Conservation (phyloP, 2,888 invertebrate species). For the Ophion ellenae region DNA sequence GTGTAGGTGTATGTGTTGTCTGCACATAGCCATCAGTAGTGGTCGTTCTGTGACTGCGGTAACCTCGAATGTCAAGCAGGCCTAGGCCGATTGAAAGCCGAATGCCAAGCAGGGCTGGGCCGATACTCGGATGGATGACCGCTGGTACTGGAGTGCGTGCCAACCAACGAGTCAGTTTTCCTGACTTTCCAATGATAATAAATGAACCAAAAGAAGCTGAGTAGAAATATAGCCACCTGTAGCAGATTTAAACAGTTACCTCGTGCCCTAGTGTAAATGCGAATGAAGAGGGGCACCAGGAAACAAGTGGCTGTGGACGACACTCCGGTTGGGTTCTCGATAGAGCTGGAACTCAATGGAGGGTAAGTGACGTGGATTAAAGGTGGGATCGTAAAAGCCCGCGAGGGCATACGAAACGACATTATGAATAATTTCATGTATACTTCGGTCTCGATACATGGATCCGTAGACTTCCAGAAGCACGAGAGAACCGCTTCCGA, state of each 20-base stretch:
- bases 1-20: constrained; percentile 12
- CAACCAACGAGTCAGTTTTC: background rate
- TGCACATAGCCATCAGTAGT: background rate
- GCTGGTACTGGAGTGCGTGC: background rate
- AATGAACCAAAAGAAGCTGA: background rate
- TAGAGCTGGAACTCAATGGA: background rate
- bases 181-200: background rate
- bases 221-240: background rate
- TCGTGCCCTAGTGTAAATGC: background rate
- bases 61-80: too few relatives aligned
- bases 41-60: background rate
- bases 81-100: too few relatives aligned
- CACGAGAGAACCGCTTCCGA: constrained; percentile 18
- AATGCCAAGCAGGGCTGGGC: too few relatives aligned
- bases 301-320: background rate
- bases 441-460: background rate
- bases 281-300: background rate
- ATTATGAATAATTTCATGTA: background rate
- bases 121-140: background rate
- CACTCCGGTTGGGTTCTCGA: background rate
- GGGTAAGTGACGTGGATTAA: background rate
- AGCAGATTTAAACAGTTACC: too few relatives aligned
- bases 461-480: background rate
- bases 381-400: background rate
- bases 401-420: too few relatives aligned